These are phyloP conservation scores for Pseudorasbora parva DNA, from an alignment of 2,113 vertebrate genomes.

Conservation along the genomic window DNA sequence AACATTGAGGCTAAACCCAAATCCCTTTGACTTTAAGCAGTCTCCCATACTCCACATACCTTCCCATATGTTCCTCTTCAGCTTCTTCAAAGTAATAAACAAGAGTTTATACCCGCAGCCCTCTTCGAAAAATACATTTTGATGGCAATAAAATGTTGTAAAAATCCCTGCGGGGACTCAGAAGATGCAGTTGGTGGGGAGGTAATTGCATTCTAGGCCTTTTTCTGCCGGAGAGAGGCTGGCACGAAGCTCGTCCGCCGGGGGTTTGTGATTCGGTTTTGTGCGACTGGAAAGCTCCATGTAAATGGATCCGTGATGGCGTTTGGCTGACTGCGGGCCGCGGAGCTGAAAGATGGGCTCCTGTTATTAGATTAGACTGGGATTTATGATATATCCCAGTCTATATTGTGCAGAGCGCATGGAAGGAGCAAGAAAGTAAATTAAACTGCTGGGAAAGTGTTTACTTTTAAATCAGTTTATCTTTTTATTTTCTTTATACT, in stretches of 20 bases:
- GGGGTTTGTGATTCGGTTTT: conserved; percentile 33
- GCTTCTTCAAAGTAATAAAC: conserved; percentile 32
- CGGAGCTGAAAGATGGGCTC: conserved; percentile 79
- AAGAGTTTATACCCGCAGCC: conserved; percentile 8
- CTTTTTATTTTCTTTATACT: conserved; percentile 14
- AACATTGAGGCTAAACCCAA: conserved; percentile 18
- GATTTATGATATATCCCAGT: conserved; percentile 74
- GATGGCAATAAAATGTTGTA: conserved; percentile 65
- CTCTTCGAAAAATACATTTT: conserved; percentile 26
- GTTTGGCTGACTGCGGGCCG: conserved; percentile 70
- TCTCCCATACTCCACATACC: background rate
- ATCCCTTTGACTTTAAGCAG: conserved; percentile 3
- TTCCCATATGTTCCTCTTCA: conserved; percentile 3
- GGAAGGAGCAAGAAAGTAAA: conserved; percentile 15
- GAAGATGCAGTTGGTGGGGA: conserved; percentile 64
- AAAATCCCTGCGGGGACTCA: conserved; percentile 64
- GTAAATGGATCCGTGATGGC: conserved; percentile 64
- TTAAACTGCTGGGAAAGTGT: conserved; percentile 28
- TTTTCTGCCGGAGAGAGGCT: conserved; percentile 58
- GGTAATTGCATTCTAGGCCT: conserved; percentile 68
- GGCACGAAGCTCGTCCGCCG: conserved; percentile 43
- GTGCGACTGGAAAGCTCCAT: conserved; percentile 31
- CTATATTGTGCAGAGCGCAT: conserved; percentile 48
- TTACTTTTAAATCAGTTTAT: conserved; percentile 33
- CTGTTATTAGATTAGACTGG: conserved; percentile 83